A percentile compares a stretch with the other conserved stretches of the same genome.
phyloP scores from a whole-genome alignment of 2,113 vertebrate genomes.

The Gadus chalcogrammus region DNA sequence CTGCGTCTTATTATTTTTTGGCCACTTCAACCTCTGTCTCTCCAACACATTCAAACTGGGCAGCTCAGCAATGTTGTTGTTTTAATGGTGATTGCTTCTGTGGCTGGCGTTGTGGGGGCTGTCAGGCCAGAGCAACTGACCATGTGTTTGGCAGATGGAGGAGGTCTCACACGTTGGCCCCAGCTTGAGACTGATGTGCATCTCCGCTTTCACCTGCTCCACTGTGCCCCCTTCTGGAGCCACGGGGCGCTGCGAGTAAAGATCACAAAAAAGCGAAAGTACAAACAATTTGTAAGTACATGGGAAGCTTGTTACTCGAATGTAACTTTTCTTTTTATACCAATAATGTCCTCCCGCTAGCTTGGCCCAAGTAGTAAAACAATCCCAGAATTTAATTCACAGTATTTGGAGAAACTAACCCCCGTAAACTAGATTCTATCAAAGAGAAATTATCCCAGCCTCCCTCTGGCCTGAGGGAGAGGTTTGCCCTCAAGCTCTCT shows the following conservation, averaged over 20 bases:
- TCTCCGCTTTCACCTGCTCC: slow-evolving; percentile 48
- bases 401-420: no score
- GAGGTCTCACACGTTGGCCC: slow-evolving; percentile 37
- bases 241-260: slow-evolving; percentile 20
- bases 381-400: no score
- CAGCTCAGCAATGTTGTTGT: background rate
- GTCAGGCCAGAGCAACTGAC: slow-evolving; percentile 32
- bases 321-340: no score
- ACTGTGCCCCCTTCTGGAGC: slow-evolving; percentile 31
- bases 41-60: background rate
- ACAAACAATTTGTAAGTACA: no score
- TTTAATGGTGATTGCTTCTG: background rate
- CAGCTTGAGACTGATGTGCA: slow-evolving; percentile 61
- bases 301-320: no score
- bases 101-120: background rate
- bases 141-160: slow-evolving; percentile 33
- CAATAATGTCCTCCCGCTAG: no score
- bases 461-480: no score
- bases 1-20: background rate
- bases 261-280: background rate
- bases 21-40: background rate
- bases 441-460: no score
- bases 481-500: no score
- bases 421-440: no score
- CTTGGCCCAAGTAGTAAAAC: no score